phyloP scores from a whole-genome alignment of 2,888 invertebrate genomes.

The Eustalomyia histrio region DNA sequence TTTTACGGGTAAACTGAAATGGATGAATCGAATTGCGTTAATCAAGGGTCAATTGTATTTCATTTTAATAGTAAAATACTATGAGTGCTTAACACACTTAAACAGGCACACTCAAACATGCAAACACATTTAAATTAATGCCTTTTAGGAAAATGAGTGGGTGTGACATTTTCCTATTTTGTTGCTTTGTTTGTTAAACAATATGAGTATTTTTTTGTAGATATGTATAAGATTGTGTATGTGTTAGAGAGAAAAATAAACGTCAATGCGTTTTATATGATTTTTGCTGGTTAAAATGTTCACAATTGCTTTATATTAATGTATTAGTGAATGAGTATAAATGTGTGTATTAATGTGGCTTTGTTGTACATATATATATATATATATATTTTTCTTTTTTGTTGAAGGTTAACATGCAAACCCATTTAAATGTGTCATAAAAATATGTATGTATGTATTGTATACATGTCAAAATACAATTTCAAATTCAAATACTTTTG shows the following conservation, averaged over 20 bases:
- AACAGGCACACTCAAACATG: not conserved
- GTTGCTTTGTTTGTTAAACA: not conserved
- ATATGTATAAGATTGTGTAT: not conserved
- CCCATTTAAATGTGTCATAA: conserved; percentile 45
- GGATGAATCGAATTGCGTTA: too few species aligned
- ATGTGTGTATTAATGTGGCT: conserved; percentile 1
- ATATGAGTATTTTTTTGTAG: not conserved
- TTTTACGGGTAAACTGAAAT: too few species aligned
- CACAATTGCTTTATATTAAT: not conserved
- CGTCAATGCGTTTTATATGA: conserved; percentile 14
- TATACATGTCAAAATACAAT: not conserved
- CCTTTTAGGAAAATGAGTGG: not conserved
- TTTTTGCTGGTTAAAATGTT: not conserved
- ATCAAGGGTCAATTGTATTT: not conserved
- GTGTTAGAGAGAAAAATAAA: not conserved
- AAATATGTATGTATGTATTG: conserved; percentile 29
- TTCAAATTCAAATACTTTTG: conserved; percentile 24
- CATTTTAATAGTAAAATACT: not conserved
- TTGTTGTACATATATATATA: too few species aligned
- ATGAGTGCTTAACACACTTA: not conserved
- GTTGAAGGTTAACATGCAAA: conserved; percentile 55
- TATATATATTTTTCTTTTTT: too few species aligned
- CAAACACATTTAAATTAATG: not conserved
- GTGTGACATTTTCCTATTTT: conserved; percentile 8
- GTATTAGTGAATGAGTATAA: not conserved